Base-by-base conservation (phyloP, 2,113 vertebrate genomes). In the Nibea coibor region DNA sequence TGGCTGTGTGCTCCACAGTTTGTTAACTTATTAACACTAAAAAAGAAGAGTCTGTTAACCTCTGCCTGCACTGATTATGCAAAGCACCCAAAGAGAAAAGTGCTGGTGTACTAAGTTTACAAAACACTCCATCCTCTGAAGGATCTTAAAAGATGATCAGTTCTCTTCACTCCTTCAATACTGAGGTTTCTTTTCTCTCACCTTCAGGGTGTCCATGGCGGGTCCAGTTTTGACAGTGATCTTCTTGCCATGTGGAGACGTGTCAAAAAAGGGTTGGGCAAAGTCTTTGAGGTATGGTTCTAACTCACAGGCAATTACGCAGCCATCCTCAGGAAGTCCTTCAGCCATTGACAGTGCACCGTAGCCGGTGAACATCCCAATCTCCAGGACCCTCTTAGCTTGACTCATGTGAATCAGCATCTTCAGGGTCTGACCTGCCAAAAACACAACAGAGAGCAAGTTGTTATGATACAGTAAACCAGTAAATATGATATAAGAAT, bases 241-340 rank as follows among this genome's bases (percentile, higher is more conserved):
- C 92, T 95, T 94, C 92, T 91, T 94, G 17, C 89, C 93, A 72
- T 94, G 90, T 50, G 94, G 93, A 62, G 93, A 96, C 87, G 71
- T 93, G 88, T 93, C 92, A 86, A 94, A 91, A 4, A 91, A 82
- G 64, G 94, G 93, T 83, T 95, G 93, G 70, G 91, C 90, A 50
- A 94, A 94, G 42, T 86, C 92, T 88, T 94, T 93, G 0, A 95
- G 91, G 75, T 91, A 93, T 0, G 89, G 84, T 28, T 72, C 93
- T 62, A 93, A 84, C 90, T 94, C 86, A 48, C 91, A 95, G 6
- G 89, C 84, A 22, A 94, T 45, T 73, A 95, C 91, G 43, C 77
- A 86, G 10, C 95, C 95, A 10, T 95, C 92, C 1, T 94, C 90
- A 47, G 95, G 95, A 50, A 95, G 92, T 11, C 87, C 92, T 77